Evolutionary conservation across 2,113 vertebrate species (phyloP), one percentile per base, ranked within the genome.

Genomic region (Percina caprodes): DNA sequence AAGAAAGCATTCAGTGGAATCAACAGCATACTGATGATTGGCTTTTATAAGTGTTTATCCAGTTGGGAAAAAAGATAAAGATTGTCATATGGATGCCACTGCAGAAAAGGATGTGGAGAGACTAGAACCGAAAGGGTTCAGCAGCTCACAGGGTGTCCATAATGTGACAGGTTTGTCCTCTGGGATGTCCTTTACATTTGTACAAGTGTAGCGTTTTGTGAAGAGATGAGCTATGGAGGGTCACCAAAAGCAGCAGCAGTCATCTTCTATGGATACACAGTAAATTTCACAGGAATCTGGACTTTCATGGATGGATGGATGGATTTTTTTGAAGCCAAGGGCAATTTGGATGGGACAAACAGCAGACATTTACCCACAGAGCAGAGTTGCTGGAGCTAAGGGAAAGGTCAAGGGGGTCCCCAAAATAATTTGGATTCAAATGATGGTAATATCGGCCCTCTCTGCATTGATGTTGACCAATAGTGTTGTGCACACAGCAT

Each of bases 171-270:
- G 46, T 24, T 59, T 18, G n/a, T 65, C 52, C n/a, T 59, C 58
- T 82, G 58, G 45, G 59, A 72, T 24, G 59, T 33, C 7, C 18
- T 21, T 35, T 6, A 30, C 4, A 42, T 59, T 54, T 11, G 14
- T 24, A 23, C 7, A 51, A 8, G 5, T 13, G 14, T 13, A 59
- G 63, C 3, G 54, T 59, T 52, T 63, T 3, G 19, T 35, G 56
- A 23, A 56, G 33, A 35, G 33, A 35, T 21, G 2, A 24, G 8
- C 2, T 21, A 49, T 59, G 9, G 18, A 24, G 3, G 11, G 8
- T 72, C 42, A 45, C 13, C 23, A 26, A 72, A 72, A 74, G 24
- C 3, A 42, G 42, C 33, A 69, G 59, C 67, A 78, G 21, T 51
- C 14, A 30, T 67, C 26, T 63, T 61, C 66, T 68, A 24, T 51